A percentile compares a stretch with the other conserved stretches of the same genome.
Conservation (phyloP, 2,797 vertebrate genomes). For the Merluccius polli region DNA sequence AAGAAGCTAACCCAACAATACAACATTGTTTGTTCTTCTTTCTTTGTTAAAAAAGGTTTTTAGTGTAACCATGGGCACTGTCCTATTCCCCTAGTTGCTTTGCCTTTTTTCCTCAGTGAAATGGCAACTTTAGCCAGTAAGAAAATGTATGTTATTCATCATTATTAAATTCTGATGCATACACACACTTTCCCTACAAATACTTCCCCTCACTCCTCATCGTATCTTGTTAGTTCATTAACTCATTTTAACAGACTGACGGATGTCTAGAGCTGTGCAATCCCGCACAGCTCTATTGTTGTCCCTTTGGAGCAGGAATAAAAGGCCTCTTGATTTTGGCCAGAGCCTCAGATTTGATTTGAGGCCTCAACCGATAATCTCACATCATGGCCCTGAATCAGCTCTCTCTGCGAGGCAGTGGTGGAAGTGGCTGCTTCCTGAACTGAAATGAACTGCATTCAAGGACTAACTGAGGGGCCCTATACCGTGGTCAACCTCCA, state of each 20-base stretch:
- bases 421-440: conserved; percentile 35
- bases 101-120: background rate
- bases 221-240: background rate
- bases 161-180: background rate
- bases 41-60: too few relatives aligned
- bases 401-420: background rate
- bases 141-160: background rate
- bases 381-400: background rate
- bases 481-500: conserved; percentile 43
- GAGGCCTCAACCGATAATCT: background rate
- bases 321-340: background rate
- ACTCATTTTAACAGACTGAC: background rate
- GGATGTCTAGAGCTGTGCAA: background rate
- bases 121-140: background rate
- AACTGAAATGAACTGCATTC: conserved; percentile 27
- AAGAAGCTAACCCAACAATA: too few relatives aligned
- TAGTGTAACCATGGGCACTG: too few relatives aligned
- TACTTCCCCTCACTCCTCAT: background rate
- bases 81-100: background rate
- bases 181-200: background rate
- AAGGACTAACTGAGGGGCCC: conserved; percentile 25
- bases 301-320: background rate
- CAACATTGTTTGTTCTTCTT: background rate
- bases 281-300: background rate
- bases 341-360: background rate